Evolutionary conservation across 1,140 invertebrate species (phyloP).

Genomic region (Cryptotermes secundus): DNA sequence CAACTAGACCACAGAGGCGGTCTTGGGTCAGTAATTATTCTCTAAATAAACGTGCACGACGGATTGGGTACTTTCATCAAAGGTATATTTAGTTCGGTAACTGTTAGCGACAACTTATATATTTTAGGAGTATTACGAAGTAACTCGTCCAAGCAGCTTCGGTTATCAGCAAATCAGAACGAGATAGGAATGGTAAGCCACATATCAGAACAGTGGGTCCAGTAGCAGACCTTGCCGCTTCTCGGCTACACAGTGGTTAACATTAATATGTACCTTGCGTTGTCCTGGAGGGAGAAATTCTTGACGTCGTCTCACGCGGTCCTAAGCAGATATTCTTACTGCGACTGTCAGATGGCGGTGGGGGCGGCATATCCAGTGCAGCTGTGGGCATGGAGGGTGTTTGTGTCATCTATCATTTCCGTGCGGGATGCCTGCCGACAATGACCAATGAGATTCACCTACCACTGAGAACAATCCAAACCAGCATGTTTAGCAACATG

Average conservation of each 20-base stretch:
- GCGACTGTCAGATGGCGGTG: background rate
- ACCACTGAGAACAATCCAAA: background rate
- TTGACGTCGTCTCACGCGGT: background rate
- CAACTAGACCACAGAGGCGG: too few relatives aligned
- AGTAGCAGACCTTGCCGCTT: background rate
- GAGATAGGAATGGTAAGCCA: too few relatives aligned
- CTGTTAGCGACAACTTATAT: too few relatives aligned
- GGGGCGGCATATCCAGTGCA: background rate
- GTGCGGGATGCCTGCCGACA: background rate
- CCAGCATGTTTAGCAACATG: background rate
- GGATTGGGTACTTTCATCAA: too few relatives aligned
- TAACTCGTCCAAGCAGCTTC: too few relatives aligned
- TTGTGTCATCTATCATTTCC: background rate
- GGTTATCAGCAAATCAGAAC: too few relatives aligned
- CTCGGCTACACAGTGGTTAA: background rate
- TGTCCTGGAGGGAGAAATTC: background rate
- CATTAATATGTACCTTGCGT: background rate
- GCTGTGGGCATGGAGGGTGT: background rate
- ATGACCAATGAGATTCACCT: background rate
- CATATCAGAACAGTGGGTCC: too few relatives aligned
- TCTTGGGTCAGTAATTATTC: too few relatives aligned
- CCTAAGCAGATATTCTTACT: conserved; percentile 10
- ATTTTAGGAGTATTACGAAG: too few relatives aligned
- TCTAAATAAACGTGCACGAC: too few relatives aligned
- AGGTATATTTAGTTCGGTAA: too few relatives aligned